Conservation (phyloP, 2,888 invertebrate genomes). For the Spodoptera littoralis region DNA sequence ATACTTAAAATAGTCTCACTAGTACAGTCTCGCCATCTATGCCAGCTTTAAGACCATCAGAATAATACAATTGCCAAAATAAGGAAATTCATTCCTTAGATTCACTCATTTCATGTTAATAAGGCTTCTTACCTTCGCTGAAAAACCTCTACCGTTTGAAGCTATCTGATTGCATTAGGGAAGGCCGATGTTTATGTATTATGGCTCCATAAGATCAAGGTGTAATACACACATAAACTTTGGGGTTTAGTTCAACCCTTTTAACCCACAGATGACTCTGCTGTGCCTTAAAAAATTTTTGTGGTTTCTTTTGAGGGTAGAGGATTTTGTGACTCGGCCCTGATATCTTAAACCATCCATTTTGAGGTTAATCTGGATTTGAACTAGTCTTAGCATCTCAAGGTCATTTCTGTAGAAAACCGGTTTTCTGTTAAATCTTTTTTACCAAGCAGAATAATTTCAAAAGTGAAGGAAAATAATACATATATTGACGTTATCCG, state of each 20-base stretch:
- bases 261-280: not conserved
- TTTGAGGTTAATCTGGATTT: too few species aligned
- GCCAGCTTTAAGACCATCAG: not conserved
- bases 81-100: slow-evolving; percentile 29
- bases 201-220: slow-evolving; percentile 15
- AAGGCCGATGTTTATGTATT: slow-evolving; percentile 40
- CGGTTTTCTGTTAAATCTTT: too few species aligned
- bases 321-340: too few species aligned
- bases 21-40: slow-evolving; percentile 1
- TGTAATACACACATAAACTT: slow-evolving; percentile 27
- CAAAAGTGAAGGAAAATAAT: too few species aligned
- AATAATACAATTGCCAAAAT: slow-evolving; percentile 25
- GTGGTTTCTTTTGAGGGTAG: too few species aligned
- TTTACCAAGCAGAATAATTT: too few species aligned
- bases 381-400: too few species aligned
- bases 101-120: slow-evolving; percentile 54
- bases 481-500: too few species aligned
- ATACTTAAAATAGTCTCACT: too few species aligned
- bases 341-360: too few species aligned
- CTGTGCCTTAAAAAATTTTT: too few species aligned
- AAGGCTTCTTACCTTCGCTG: slow-evolving; percentile 42
- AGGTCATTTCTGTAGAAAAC: too few species aligned
- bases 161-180: slow-evolving; percentile 36
- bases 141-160: slow-evolving; percentile 20
- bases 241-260: slow-evolving; percentile 6